Conservation (phyloP, 2,113 vertebrate species). For the Muntiacus muntjak region DNA sequence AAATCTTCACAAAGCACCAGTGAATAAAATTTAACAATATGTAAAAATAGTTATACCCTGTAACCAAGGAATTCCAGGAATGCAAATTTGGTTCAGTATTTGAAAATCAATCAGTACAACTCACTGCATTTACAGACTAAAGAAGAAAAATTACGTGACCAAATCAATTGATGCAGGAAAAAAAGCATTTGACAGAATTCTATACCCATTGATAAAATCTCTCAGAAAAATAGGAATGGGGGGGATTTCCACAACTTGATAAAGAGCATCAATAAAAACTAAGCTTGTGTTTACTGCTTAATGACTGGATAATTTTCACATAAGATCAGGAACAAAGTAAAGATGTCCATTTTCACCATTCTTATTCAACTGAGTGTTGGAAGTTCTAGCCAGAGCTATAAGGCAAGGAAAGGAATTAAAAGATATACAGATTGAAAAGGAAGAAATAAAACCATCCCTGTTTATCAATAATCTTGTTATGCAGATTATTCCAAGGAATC, state of each 20-base stretch:
- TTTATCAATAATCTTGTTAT: not conserved
- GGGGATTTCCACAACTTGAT: not conserved
- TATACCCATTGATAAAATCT: not conserved
- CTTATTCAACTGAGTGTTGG: too few relatives aligned
- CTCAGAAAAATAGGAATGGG: not conserved
- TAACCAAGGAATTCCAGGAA: not conserved
- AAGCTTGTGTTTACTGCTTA: not conserved
- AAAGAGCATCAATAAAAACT: not conserved
- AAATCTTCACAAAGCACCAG: not conserved
- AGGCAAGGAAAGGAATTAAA: not conserved
- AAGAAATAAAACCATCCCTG: not conserved
- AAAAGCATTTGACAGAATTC: not conserved
- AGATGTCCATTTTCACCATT: not conserved
- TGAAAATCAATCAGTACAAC: not conserved
- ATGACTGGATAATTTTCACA: not conserved
- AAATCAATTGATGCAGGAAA: not conserved
- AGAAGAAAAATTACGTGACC: not conserved
- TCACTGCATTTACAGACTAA: not conserved
- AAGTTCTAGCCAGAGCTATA: not conserved
- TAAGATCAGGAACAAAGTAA: not conserved
- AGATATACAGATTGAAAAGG: not conserved
- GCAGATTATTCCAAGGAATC: not conserved
- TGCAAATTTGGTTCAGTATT: not conserved
- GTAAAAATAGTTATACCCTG: fast-evolving
- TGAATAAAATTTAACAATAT: not conserved